A percentile compares a stretch with the other conserved stretches of the same genome.
Conservation (phyloP, 2,888 invertebrate species). For the Capitulum mitella region DNA sequence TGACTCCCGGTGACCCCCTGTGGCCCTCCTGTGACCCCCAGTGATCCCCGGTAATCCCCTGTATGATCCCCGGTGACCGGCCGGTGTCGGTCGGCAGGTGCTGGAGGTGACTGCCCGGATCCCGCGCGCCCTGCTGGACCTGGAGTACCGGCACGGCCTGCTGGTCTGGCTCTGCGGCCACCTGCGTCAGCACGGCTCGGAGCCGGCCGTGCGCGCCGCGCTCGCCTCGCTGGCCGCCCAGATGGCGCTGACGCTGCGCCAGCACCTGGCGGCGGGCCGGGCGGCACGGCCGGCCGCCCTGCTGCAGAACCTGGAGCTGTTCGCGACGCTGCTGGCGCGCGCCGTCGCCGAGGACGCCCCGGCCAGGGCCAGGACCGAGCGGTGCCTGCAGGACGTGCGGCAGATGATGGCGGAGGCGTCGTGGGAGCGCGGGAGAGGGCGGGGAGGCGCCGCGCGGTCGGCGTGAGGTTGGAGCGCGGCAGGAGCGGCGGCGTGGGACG, state of each 20-base stretch:
- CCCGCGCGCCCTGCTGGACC: not conserved
- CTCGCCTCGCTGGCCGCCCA: not conserved
- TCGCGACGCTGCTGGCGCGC: not conserved
- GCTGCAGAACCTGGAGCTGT: not conserved
- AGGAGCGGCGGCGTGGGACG: too few relatives aligned
- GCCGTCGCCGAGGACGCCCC: not conserved
- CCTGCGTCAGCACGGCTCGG: not conserved
- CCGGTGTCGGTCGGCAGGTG: not conserved
- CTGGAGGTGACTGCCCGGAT: not conserved
- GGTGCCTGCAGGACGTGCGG: not conserved
- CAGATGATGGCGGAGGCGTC: not conserved
- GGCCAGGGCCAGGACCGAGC: not conserved
- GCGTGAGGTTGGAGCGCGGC: too few relatives aligned
- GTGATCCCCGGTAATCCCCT: not conserved
- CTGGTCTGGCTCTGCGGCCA: not conserved
- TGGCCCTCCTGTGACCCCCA: not conserved
- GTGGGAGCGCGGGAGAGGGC: not conserved
- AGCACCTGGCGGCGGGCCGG: not conserved
- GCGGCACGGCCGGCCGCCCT: not conserved
- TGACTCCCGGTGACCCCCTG: not conserved
- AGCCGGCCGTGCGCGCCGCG: not conserved
- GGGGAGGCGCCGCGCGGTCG: too few relatives aligned
- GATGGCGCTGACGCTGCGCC: not conserved
- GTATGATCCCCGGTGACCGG: not conserved
- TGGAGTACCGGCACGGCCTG: conserved; percentile 5